Evolutionary conservation across 1,140 invertebrate genomes (phyloP).

Genomic region (Euura lappo): DNA sequence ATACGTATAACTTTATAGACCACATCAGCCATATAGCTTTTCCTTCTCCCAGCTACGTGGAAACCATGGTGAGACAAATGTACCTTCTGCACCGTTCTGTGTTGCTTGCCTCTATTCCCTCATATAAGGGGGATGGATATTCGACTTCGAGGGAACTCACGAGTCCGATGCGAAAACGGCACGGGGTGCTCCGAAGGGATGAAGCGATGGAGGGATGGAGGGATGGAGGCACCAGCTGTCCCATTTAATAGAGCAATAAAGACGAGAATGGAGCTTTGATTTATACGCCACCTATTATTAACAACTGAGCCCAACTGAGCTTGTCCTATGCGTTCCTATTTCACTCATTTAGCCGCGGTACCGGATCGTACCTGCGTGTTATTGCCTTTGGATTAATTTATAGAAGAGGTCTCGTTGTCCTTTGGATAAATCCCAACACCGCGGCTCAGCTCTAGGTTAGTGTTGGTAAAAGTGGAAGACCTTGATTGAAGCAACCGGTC

Average conservation of each 20-base stretch:
- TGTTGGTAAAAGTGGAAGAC: too few species aligned
- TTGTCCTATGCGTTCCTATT: not conserved
- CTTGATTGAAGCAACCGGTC: too few species aligned
- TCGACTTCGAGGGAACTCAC: not conserved
- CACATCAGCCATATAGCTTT: conserved; percentile 21
- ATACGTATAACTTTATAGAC: conserved; percentile 40
- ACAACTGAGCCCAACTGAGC: conserved; percentile 33
- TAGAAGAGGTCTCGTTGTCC: too few species aligned
- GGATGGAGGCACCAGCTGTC: conserved; percentile 50
- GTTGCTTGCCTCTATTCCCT: conserved; percentile 19
- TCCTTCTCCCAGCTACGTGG: conserved; percentile 13
- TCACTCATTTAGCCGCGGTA: too few species aligned
- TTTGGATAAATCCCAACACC: too few species aligned
- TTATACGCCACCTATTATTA: conserved; percentile 58
- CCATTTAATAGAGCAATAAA: conserved; percentile 61
- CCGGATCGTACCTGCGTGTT: too few species aligned
- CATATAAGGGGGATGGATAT: not conserved
- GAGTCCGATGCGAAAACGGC: not conserved
- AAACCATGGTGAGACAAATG: conserved; percentile 18
- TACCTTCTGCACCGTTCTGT: conserved; percentile 11
- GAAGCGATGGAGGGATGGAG: not conserved
- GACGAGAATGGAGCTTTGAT: conserved; percentile 57
- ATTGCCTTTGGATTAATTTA: too few species aligned
- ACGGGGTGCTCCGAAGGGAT: not conserved
- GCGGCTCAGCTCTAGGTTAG: too few species aligned